A percentile compares a stretch with the other conserved stretches of the same genome.
Conservation (phyloP, 92 coral and sea anemone genomes). For the Porites rus region DNA sequence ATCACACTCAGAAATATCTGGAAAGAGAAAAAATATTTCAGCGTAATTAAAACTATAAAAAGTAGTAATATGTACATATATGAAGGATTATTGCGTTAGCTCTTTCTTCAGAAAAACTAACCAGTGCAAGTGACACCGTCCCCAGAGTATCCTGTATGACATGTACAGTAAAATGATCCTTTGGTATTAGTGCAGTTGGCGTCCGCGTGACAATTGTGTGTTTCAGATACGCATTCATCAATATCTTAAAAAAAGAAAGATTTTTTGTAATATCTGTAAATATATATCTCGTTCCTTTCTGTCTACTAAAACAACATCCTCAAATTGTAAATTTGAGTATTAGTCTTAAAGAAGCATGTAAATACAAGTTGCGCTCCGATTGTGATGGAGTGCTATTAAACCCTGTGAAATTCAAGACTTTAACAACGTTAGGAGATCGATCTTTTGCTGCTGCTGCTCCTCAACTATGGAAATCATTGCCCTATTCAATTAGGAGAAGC, state of each 20-base stretch:
- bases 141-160: slow-evolving; percentile 85
- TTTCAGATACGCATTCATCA: neutral
- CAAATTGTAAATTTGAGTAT: no score
- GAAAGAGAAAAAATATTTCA: neutral
- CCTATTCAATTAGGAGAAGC: no score
- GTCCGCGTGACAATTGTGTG: slow-evolving; percentile 57
- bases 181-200: slow-evolving; percentile 57
- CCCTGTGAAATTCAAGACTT: no score
- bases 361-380: no score
- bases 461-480: no score
- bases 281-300: neutral
- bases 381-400: no score
- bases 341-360: no score
- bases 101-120: slow-evolving; percentile 10
- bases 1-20: slow-evolving; percentile 34
- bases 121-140: slow-evolving; percentile 82
- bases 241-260: neutral
- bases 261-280: neutral
- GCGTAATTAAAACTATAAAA: neutral
- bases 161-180: slow-evolving; percentile 64
- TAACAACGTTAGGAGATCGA: no score
- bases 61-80: no score
- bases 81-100: no score
- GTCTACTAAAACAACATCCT: no score
- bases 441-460: no score